Base-by-base conservation (phyloP, 2,888 invertebrate genomes). In the Zeuzera pyrina region DNA sequence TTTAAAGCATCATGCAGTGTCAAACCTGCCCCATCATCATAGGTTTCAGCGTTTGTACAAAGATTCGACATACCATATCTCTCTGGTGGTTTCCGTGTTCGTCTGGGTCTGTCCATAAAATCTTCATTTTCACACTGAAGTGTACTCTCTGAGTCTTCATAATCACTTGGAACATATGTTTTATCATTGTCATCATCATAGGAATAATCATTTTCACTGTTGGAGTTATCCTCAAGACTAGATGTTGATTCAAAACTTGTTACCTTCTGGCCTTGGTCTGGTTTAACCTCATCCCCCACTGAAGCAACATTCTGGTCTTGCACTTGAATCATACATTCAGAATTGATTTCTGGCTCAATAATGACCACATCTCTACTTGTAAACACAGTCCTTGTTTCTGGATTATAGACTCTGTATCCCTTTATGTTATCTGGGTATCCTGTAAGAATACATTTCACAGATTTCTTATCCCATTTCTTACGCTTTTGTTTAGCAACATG, bases 331-430 rank as follows among this genome's bases (percentile, higher is more conserved):
- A 22, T 21, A 12, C 33, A 28, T 33, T 33, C 28, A 28, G 33
- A 27, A 21, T 32, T 32, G 11, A 22, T n/a, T 14, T 33, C 29
- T 27, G 11, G 30, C 26, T 34, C 24, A 24, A 45, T 33, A n/a
- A 43, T 33, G 7, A 34, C 31, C 2, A 47, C 42, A 37, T 43
- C 42, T 33, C 41, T 34, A 35, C 43, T 44, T 2, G 30, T 44
- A 23, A 35, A 36, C 3, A 43, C 23, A 5, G 30, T 31, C 3
- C 30, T 43, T 2, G 34, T 43, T 24, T 12, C 7, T 6, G 39
- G 41, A 25, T 45, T 36, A 30, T 42, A 43, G 2, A 43, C 23
- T 29, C 41, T 31, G 12, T 41, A 39, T 14, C 41, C 38, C 36
- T 43, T 42, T 1, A 40, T 31, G 31, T 43, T 34, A 1, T 41